phyloP scores from a whole-genome alignment of 2,113 vertebrate species.

The Gnathonemus longibarbis region DNA sequence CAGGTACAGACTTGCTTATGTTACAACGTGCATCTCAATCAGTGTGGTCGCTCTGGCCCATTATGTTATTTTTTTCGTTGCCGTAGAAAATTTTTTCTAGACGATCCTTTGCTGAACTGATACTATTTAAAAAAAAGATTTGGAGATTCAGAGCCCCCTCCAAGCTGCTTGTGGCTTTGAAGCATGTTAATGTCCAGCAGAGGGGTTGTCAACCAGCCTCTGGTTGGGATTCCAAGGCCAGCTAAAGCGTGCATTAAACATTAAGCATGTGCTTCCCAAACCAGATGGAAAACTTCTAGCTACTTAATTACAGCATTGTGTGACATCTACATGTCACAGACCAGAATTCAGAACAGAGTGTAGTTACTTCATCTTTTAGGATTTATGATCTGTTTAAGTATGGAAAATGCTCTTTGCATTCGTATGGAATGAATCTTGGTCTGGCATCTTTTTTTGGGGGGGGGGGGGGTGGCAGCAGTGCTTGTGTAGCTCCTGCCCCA shows the following conservation, averaged over 20 bases:
- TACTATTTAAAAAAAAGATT: not conserved
- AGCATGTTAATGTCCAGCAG: not conserved
- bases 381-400: not conserved
- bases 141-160: not conserved
- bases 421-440: not conserved
- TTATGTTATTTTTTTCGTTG: not conserved
- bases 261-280: not conserved
- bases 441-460: not conserved
- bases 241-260: not conserved
- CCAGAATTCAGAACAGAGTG: not conserved
- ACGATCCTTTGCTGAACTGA: not conserved
- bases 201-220: not conserved
- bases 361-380: not conserved
- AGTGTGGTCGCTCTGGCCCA: not conserved
- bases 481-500: not conserved
- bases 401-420: not conserved
- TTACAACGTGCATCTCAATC: not conserved
- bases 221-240: not conserved
- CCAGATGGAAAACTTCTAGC: not conserved
- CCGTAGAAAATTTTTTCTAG: not conserved
- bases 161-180: not conserved
- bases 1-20: constrained; percentile 66
- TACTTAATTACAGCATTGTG: not conserved
- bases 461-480: not conserved
- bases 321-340: not conserved